Conservation (phyloP, 1,140 invertebrate species). For the Grapholita molesta region DNA sequence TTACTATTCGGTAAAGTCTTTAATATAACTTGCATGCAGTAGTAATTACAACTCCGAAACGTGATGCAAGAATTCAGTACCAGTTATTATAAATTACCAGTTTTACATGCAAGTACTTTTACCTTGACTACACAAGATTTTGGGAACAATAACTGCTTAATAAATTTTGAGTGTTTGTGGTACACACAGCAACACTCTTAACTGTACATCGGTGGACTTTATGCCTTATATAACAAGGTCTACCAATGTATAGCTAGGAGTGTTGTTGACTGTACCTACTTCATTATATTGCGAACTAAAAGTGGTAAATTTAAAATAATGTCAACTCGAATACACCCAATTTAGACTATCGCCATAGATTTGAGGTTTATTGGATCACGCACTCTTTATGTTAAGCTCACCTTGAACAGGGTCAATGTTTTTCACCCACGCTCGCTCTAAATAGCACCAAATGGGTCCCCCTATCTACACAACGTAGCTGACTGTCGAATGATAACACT, state of each 20-base stretch:
- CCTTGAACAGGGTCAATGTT: conserved; percentile 61
- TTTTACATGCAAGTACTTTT: too few relatives aligned
- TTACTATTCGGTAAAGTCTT: neutral
- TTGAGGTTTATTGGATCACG: conserved; percentile 5
- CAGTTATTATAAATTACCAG: too few relatives aligned
- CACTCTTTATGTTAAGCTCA: conserved; percentile 41
- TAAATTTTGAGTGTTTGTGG: neutral
- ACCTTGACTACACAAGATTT: too few relatives aligned
- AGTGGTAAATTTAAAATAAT: neutral
- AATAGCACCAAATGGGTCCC: conserved; percentile 1
- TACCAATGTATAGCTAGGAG: too few relatives aligned
- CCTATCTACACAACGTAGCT: neutral
- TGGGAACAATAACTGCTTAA: neutral
- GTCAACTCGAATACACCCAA: neutral
- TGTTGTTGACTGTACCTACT: too few relatives aligned
- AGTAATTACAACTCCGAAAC: neutral
- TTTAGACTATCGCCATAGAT: neutral
- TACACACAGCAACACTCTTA: too few relatives aligned
- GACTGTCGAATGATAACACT: neutral
- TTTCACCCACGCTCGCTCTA: conserved; percentile 40
- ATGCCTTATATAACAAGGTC: too few relatives aligned
- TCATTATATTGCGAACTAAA: neutral
- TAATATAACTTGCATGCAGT: neutral
- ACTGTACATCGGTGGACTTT: too few relatives aligned
- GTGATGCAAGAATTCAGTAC: too few relatives aligned